These are phyloP conservation scores for Melanotaenia trifasciata DNA, from an alignment of 2,797 vertebrate species.

Conservation along the genomic window DNA sequence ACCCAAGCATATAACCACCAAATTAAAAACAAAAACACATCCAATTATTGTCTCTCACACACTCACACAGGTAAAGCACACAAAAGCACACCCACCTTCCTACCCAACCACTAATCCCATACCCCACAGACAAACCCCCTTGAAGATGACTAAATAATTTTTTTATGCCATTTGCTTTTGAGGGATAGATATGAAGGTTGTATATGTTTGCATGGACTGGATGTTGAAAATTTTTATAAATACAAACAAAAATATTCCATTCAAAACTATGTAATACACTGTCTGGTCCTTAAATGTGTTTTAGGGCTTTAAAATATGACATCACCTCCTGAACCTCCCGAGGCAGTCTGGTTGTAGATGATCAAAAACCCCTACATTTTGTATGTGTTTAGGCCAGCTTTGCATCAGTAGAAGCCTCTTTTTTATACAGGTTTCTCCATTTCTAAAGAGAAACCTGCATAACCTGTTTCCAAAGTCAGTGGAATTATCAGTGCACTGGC, in stretches of 20 bases:
- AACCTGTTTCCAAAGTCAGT: background rate
- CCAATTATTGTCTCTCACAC: too few relatives aligned
- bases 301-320: background rate
- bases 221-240: background rate
- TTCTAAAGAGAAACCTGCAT: background rate
- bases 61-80: too few relatives aligned
- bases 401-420: background rate
- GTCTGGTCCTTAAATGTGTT: background rate
- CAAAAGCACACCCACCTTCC: too few relatives aligned
- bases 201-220: background rate
- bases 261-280: background rate
- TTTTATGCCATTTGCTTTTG: background rate
- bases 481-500: background rate
- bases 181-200: background rate
- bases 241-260: background rate
- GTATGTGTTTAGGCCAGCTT: background rate
- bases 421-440: background rate
- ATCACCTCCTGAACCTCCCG: background rate
- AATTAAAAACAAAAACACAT: too few relatives aligned
- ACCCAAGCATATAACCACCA: too few relatives aligned
- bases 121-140: background rate
- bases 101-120: too few relatives aligned
- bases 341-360: background rate
- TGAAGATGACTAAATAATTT: background rate
- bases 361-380: background rate